Base-by-base conservation (phyloP, 2,888 invertebrate species). In the Zootermopsis nevadensis region DNA sequence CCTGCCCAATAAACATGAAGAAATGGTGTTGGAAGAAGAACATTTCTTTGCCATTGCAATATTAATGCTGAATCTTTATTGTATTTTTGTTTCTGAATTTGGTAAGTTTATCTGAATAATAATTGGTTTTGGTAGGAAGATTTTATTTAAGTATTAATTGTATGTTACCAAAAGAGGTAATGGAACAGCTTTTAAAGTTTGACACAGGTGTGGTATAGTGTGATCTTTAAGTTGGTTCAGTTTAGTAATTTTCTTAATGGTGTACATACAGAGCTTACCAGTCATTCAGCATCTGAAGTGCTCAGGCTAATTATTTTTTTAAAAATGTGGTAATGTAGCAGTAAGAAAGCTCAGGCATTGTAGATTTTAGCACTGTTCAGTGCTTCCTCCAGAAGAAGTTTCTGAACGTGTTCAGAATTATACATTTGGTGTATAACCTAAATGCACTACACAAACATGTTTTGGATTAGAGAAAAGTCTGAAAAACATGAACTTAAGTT, bases 101-200 rank as follows among this genome's bases (percentile, higher is more conserved):
- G 77, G 42, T 22, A 76, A 27, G 76, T 42, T 42, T 27, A 42
- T 76, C 42, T 10, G 77, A 55, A 55, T 55, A 24, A 33, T 77
- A 19, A 22, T 77, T 77, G 55, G 55, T 55, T 77, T 77, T 77
- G 77, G 55, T 55, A 77, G 33, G 33, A 76, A n/a, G 77, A 55
- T 33, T 53, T 77, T 31, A 48, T 77, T 53, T 30, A 77, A 31
- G 24, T 31, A 53, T 24, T 27, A 19, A 76, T 48, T 77, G 77
- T 77, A 55, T 53, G 53, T 31, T 77, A 77, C 55, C 55, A 31
- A 48, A 55, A 22, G 30, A 10, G 42, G 69, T 69, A 69, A 69
- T 33, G 15, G 31, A 69, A 33, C 22, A 22, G 33, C 33, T 27
- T 27, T 53, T 60, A 27, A 27, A 60, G 60, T 60, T 27, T 60